Conservation (phyloP, 2,888 invertebrate genomes). For the Lithodes maja region DNA sequence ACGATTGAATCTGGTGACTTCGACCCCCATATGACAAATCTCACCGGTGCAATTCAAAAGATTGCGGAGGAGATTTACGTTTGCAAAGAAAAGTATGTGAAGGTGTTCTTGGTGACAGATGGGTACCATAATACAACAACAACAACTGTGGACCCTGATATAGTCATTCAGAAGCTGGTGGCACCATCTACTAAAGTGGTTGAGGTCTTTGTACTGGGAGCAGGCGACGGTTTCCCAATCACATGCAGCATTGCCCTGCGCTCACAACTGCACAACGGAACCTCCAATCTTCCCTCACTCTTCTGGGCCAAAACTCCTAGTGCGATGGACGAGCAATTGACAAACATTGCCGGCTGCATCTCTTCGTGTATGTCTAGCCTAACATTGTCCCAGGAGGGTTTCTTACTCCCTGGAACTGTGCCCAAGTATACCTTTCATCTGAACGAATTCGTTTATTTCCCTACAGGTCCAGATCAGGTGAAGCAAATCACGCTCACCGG, state of each 20-base stretch:
- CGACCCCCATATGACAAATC: no score
- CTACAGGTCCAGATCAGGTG: conserved; percentile 19
- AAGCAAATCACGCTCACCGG: background rate
- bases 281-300: conserved; percentile 29
- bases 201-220: conserved; percentile 42
- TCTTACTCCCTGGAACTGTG: background rate
- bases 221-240: conserved; percentile 49
- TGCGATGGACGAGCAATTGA: background rate
- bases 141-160: conserved; percentile 20
- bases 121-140: conserved; percentile 44
- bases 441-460: conserved; percentile 45
- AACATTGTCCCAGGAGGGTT: conserved; percentile 20
- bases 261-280: conserved; percentile 49
- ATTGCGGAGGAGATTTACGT: conserved; percentile 26
- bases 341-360: background rate
- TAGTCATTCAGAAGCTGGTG: conserved; percentile 4
- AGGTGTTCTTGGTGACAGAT: conserved; percentile 53
- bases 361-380: background rate
- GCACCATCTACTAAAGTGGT: conserved; percentile 33
- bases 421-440: conserved; percentile 19
- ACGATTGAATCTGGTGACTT: no score
- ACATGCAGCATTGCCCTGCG: conserved; percentile 48
- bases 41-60: conserved; percentile 34
- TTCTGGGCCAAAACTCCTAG: conserved; percentile 19
- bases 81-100: conserved; percentile 32